phyloP scores from a whole-genome alignment of 1,140 invertebrate species.

The Calycopis cecrops region DNA sequence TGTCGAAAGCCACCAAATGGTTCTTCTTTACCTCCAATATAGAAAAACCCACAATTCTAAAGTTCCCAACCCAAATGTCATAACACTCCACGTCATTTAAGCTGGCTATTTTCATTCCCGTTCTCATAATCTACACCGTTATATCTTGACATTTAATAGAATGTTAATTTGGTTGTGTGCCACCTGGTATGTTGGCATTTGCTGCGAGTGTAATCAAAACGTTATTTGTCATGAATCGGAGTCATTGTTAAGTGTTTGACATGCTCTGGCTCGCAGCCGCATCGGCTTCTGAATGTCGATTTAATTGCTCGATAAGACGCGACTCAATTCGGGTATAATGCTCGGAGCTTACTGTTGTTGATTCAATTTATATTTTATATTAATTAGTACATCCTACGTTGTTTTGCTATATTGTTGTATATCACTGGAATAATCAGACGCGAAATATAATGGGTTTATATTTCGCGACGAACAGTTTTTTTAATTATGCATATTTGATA shows the following conservation, averaged over 20 bases:
- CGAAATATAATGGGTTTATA: no score
- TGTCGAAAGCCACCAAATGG: no score
- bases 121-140: slow-evolving; percentile 8
- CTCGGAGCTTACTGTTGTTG: slow-evolving; percentile 58
- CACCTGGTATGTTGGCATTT: slow-evolving; percentile 23
- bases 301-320: slow-evolving; percentile 72
- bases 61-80: no score
- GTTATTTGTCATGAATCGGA: slow-evolving; percentile 70
- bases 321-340: slow-evolving; percentile 67
- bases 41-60: no score
- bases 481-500: no score
- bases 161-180: slow-evolving; percentile 5
- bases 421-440: no score
- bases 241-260: slow-evolving; percentile 65
- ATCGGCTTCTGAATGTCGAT: slow-evolving; percentile 72
- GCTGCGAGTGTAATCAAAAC: slow-evolving; percentile 62
- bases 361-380: slow-evolving; percentile 32
- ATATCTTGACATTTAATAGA: slow-evolving; percentile 3
- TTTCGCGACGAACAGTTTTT: no score
- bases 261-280: slow-evolving; percentile 51
- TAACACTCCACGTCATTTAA: no score
- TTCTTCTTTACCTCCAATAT: no score
- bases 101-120: slow-evolving; percentile 2
- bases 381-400: no score
- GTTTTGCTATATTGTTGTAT: no score